Base-by-base conservation (phyloP, 2,113 vertebrate species). In the Elgaria multicarinata region DNA sequence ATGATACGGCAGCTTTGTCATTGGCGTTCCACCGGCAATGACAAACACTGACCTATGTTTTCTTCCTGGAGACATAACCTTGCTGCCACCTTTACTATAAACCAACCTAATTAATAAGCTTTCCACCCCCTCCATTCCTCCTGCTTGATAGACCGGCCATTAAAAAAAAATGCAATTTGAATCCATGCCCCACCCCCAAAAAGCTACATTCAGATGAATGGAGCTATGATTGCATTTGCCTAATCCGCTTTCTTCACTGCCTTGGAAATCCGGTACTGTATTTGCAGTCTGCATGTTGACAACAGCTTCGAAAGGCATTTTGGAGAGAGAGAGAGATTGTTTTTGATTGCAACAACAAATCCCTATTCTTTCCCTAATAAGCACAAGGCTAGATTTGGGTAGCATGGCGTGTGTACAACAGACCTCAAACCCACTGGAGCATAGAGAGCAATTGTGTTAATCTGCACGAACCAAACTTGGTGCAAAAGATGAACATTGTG, bases 381-480 rank as follows among this genome's bases (percentile, higher is more conserved):
- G 0, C 6, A 90, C 39, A 2, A 31, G 81, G 0, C 31, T 64
- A 39, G 20, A 58, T 46, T 62, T 50, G 9, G 36, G 67, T 13
- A 71, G 16, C 22, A 6, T 46, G 55, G 81, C 87, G 53, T 39
- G 44, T 78, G 28, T 28, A 31, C 42, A 69, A 0, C 4, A 24
- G 13, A n/a, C 0, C 16, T 75, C 53, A 62, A 67, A 53, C n/a
- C 79, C 0, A 0, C 9, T 12, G 1, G 22, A 89, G 0, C 72
- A 79, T 4, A 74, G 31, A 88, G 90, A 92, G 88, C 69, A 0
- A 84, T 79, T 93, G 39, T 13, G 0, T 71, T 58, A 50, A 69
- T 69, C 89, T 0, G 0, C 9, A 31, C 3, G 42, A 22, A 4
- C 31, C 0, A 0, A 84, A 28, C 83, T 36, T 0, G 0, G 16